These are phyloP conservation scores for Antennarius striatus DNA, from an alignment of 2,113 vertebrate genomes.

Conservation along the genomic window DNA sequence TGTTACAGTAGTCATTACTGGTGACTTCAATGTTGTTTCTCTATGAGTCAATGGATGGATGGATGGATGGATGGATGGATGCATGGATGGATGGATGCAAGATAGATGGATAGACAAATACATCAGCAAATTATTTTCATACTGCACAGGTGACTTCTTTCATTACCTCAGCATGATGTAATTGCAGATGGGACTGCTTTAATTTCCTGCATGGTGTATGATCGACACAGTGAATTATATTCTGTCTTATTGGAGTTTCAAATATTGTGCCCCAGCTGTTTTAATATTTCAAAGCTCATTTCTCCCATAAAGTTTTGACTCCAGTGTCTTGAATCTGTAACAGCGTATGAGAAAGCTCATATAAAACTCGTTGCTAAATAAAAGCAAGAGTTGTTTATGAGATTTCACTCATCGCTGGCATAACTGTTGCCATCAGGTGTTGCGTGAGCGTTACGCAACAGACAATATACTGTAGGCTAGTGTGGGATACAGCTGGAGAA, in stretches of 20 bases:
- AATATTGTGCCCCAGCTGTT: conserved; percentile 18
- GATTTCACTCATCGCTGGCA: conserved; percentile 47
- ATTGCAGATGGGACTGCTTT: conserved; percentile 44
- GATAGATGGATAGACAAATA: too few species aligned
- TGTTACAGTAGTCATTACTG: too few species aligned
- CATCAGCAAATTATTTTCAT: too few species aligned
- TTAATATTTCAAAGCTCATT: conserved; percentile 40
- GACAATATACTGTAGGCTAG: conserved; percentile 51
- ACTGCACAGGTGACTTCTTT: conserved; percentile 14
- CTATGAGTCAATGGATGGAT: neutral
- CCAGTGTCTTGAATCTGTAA: conserved; percentile 33
- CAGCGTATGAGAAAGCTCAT: conserved; percentile 41
- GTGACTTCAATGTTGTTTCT: too few species aligned
- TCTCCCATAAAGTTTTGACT: conserved; percentile 51
- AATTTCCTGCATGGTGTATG: conserved; percentile 45
- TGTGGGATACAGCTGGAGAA: conserved; percentile 52
- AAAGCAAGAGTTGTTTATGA: conserved; percentile 62
- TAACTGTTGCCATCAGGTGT: conserved; percentile 55
- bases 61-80: too few species aligned
- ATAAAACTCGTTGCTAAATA: conserved; percentile 47
- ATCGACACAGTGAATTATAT: conserved; percentile 25
- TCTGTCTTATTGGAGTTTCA: conserved; percentile 37
- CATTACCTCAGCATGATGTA: conserved; percentile 22
- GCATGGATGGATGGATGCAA: too few species aligned
- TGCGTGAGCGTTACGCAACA: conserved; percentile 52